Evolutionary conservation across 37 sponge, comb jelly and placozoan species (phyloP).

Genomic region (Cliona cf. orientalis): DNA sequence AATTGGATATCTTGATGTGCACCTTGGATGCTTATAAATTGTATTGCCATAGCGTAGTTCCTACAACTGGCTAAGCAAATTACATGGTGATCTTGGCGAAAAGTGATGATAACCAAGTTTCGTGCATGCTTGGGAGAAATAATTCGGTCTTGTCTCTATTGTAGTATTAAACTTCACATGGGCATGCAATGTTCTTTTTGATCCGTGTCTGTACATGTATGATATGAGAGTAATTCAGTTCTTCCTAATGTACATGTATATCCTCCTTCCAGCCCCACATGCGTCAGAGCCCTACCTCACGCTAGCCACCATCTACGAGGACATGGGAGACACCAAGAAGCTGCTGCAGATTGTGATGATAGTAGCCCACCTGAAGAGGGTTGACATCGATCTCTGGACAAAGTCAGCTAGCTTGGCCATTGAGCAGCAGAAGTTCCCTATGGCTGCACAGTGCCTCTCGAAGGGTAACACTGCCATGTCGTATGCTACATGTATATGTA

Average conservation of each 20-base stretch:
- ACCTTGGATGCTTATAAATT: too few species aligned
- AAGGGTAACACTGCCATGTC: conserved; percentile 39
- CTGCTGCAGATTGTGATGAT: conserved; percentile 79
- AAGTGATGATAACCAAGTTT: too few species aligned
- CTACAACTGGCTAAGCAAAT: too few species aligned
- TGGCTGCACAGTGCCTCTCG: conserved; percentile 62
- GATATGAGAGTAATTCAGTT: background rate
- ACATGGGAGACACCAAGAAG: conserved; percentile 71
- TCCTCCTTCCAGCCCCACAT: conserved; percentile 66
- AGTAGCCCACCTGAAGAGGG: conserved; percentile 74
- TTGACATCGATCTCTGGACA: conserved; percentile 73
- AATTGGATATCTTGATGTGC: too few species aligned
- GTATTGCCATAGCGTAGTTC: too few species aligned
- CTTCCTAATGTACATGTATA: background rate
- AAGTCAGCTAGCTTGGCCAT: conserved; percentile 69
- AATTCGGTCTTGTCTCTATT: too few species aligned
- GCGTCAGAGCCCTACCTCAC: conserved; percentile 84
- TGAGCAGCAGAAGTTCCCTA: conserved; percentile 34
- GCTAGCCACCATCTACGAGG: conserved; percentile 87
- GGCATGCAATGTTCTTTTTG: too few species aligned
- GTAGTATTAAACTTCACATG: too few species aligned
- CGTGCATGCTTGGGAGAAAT: too few species aligned
- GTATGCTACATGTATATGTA: background rate
- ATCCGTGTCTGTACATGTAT: background rate
- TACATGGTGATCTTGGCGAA: too few species aligned